These are phyloP conservation scores for Grammomys dolichurus DNA, from an alignment of 2,113 vertebrate genomes.

Conservation along the genomic window DNA sequence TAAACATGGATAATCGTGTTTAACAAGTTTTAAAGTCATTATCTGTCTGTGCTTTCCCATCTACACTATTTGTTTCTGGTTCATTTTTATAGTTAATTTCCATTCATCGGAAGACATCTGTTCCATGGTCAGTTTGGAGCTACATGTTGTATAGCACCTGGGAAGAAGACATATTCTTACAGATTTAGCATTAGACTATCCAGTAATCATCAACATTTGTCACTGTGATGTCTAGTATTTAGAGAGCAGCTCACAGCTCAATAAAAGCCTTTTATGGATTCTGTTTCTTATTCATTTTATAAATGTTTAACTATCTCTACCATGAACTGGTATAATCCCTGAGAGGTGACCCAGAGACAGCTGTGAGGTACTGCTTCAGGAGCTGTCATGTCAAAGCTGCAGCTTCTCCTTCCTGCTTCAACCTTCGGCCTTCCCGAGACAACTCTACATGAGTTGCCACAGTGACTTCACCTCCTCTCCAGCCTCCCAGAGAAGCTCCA, in stretches of 20 bases:
- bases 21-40: background rate
- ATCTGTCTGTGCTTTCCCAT: background rate
- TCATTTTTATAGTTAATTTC: background rate
- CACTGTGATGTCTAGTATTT: constrained; percentile 1
- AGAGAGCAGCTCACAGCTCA: background rate
- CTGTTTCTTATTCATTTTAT: constrained; percentile 22
- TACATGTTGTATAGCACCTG: background rate
- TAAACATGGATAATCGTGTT: background rate
- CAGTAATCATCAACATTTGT: background rate
- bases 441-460: too few species aligned
- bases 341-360: too few species aligned
- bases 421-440: too few species aligned
- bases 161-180: background rate
- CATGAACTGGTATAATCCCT: background rate
- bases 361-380: too few species aligned
- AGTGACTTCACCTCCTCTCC: too few species aligned
- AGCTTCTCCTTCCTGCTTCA: too few species aligned
- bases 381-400: too few species aligned
- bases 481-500: too few species aligned
- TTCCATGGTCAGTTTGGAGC: background rate
- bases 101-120: background rate
- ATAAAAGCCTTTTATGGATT: background rate
- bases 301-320: background rate
- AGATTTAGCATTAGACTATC: background rate
- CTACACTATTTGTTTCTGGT: background rate